phyloP scores from a whole-genome alignment of 2,113 vertebrate genomes.

The Aspiorhynchus laticeps region DNA sequence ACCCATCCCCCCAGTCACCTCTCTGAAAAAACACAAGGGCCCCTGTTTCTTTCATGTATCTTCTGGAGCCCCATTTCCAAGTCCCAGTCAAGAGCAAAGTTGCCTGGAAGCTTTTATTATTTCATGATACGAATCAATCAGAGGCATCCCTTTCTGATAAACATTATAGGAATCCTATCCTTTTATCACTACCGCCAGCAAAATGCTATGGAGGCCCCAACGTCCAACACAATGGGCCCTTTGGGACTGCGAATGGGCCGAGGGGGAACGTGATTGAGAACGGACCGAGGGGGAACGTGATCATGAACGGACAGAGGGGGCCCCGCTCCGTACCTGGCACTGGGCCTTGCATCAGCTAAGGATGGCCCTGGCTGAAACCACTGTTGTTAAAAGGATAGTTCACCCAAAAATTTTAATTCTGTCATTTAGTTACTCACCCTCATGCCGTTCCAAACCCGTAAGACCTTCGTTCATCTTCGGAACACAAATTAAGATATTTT shows the following conservation, averaged over 20 bases:
- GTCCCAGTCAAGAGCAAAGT: background rate
- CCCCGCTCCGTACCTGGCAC: too few relatives aligned
- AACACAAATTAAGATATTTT: too few relatives aligned
- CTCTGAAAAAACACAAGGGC: background rate
- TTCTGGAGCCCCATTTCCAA: background rate
- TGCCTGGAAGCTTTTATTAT: background rate
- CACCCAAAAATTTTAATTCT: too few relatives aligned
- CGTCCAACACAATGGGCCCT: too few relatives aligned
- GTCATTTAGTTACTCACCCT: too few relatives aligned
- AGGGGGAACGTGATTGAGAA: too few relatives aligned
- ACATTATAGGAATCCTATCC: background rate
- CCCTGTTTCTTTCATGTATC: background rate
- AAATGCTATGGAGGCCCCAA: background rate
- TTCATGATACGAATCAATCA: background rate
- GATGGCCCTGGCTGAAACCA: background rate
- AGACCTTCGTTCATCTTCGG: too few relatives aligned
- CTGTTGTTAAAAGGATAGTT: background rate
- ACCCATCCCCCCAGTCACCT: slow-evolving; percentile 9
- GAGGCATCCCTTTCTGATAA: background rate
- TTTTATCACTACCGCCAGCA: background rate
- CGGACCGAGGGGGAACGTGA: too few relatives aligned
- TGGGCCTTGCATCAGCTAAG: too few relatives aligned
- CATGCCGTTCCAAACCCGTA: too few relatives aligned
- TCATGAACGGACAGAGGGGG: too few relatives aligned
- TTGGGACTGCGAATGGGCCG: too few relatives aligned